Evolutionary conservation across 2,888 invertebrate species (phyloP).

Genomic region (Ochlodes sylvanus): DNA sequence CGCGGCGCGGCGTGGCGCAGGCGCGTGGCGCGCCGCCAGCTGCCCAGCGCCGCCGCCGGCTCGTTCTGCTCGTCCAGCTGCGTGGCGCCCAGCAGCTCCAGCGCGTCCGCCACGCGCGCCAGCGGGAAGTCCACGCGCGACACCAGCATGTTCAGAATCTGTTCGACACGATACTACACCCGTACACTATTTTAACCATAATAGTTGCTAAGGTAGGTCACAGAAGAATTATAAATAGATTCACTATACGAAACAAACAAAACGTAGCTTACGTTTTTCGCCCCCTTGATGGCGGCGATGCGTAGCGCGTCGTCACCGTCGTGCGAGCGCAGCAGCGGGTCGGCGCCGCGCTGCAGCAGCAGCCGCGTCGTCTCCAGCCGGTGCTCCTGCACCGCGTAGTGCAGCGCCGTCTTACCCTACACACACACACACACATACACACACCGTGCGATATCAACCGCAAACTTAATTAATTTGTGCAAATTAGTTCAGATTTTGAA

Average conservation of each 20-base stretch:
- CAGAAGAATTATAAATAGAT: too few relatives aligned
- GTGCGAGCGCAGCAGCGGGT: constrained; percentile 90
- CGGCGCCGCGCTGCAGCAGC: constrained; percentile 91
- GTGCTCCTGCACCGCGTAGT: constrained; percentile 96
- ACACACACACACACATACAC: too few relatives aligned
- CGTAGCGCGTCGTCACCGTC: constrained; percentile 96
- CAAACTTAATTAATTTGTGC: too few relatives aligned
- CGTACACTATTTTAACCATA: too few relatives aligned
- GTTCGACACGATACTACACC: constrained; percentile 45
- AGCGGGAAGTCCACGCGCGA: constrained; percentile 85
- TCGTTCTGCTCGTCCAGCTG: constrained; percentile 95
- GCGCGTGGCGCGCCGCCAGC: constrained; percentile 91
- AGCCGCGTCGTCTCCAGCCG: constrained; percentile 93
- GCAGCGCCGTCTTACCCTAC: constrained; percentile 95
- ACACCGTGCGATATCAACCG: too few relatives aligned
- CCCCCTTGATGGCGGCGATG: constrained; percentile 91
- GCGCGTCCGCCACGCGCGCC: constrained; percentile 92
- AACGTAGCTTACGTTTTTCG: constrained; percentile 87
- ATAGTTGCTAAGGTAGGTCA: too few relatives aligned
- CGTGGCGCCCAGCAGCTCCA: constrained; percentile 94
- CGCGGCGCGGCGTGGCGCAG: constrained; percentile 42
- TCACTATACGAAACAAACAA: too few relatives aligned
- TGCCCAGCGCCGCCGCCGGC: constrained; percentile 87
- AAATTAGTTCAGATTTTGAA: too few relatives aligned
- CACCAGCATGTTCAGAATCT: constrained; percentile 89